Conservation (phyloP, 2,797 vertebrate genomes). For the Linurgus olivaceus region DNA sequence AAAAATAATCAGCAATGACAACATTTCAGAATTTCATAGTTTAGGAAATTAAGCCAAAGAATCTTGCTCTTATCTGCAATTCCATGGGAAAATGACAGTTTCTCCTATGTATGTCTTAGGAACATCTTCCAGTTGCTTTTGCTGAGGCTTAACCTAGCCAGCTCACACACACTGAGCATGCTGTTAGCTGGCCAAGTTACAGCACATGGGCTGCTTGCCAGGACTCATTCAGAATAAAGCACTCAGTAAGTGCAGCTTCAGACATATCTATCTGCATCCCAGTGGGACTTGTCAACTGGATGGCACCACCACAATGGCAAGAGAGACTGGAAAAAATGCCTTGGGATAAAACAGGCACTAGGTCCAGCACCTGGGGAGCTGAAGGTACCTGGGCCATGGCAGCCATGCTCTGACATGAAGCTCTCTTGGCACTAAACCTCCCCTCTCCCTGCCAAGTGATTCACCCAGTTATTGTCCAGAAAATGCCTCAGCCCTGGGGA, state of each 20-base stretch:
- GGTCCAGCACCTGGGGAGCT: neutral
- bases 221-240: neutral
- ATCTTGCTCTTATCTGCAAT: neutral
- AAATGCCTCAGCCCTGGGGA: neutral
- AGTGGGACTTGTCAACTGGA: neutral
- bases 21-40: neutral
- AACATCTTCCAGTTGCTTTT: neutral
- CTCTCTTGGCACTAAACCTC: neutral
- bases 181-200: neutral
- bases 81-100: neutral
- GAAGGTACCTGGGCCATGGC: neutral
- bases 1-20: neutral
- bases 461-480: neutral
- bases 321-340: neutral
- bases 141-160: neutral
- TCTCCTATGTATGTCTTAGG: neutral
- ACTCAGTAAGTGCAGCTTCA: neutral
- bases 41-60: neutral
- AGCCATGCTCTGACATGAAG: neutral
- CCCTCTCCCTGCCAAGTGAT: neutral
- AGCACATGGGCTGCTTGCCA: neutral
- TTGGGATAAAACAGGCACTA: neutral
- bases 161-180: neutral
- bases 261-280: neutral
- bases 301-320: neutral